A percentile compares a stretch with the other conserved stretches of the same genome.
These are phyloP conservation scores for Cygnus buccinator DNA, from an alignment of 2,113 vertebrate species.

Conservation along the genomic window DNA sequence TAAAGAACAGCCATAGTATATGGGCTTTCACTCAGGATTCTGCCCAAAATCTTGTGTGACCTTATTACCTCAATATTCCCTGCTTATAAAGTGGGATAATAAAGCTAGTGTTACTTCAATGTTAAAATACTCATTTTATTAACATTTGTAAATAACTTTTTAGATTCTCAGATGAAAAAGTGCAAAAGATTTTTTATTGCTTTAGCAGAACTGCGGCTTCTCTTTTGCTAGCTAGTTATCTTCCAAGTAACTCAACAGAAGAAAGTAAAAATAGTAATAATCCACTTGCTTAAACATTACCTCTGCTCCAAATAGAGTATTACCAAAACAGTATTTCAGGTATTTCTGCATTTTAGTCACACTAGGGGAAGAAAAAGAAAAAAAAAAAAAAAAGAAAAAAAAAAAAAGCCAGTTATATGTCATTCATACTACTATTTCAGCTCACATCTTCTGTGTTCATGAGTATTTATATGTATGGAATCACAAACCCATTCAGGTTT, in stretches of 20 bases:
- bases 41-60: not conserved
- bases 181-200: not conserved
- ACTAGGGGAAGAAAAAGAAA: no score
- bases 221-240: not conserved
- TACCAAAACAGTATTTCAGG: not conserved
- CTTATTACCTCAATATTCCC: not conserved
- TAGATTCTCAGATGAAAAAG: not conserved
- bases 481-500: not conserved
- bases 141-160: not conserved
- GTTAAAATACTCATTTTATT: not conserved
- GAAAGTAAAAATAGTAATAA: not conserved
- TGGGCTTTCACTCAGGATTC: not conserved
- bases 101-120: not conserved
- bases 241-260: not conserved
- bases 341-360: not conserved
- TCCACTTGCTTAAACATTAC: not conserved
- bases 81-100: not conserved
- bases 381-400: no score
- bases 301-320: not conserved
- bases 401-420: not conserved
- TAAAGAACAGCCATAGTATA: not conserved
- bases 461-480: not conserved
- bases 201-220: not conserved
- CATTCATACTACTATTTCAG: not conserved
- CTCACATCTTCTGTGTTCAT: not conserved